A percentile compares a stretch with the other conserved stretches of the same genome.
phyloP scores from a whole-genome alignment of 2,888 invertebrate genomes.

The Steinernema hermaphroditum region DNA sequence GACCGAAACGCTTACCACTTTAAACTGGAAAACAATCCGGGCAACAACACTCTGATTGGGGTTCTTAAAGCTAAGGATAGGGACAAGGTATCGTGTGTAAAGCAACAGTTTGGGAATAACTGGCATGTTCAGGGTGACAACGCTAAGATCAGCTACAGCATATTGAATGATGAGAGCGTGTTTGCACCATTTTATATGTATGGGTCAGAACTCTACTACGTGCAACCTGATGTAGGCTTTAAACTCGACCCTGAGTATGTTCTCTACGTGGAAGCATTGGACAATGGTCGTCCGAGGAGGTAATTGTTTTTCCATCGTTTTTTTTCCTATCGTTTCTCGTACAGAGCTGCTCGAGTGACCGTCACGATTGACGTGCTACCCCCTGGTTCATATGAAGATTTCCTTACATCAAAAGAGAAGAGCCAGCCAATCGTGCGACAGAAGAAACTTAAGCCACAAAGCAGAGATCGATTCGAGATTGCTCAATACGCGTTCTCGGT shows the following conservation, averaged over 20 bases:
- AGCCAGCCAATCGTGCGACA: background rate
- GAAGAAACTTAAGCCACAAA: slow-evolving; percentile 3
- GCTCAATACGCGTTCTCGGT: slow-evolving; percentile 44
- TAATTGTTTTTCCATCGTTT: no score
- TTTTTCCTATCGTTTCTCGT: no score
- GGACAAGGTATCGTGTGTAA: slow-evolving; percentile 46
- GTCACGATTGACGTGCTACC: background rate
- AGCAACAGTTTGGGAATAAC: no score
- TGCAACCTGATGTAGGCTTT: background rate
- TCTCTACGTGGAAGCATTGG: background rate
- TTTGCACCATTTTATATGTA: slow-evolving; percentile 5
- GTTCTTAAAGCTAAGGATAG: slow-evolving; percentile 55
- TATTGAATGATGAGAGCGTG: slow-evolving; percentile 37
- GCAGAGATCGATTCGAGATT: slow-evolving; percentile 35
- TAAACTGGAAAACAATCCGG: slow-evolving; percentile 48
- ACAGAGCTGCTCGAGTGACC: background rate
- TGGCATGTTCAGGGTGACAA: slow-evolving; percentile 47
- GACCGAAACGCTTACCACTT: slow-evolving; percentile 49
- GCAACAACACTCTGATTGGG: slow-evolving; percentile 52
- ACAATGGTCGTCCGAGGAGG: background rate
- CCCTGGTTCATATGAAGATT: background rate
- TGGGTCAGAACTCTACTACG: background rate
- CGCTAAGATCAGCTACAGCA: slow-evolving; percentile 54
- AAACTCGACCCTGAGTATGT: background rate
- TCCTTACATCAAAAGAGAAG: background rate